Base-by-base conservation (phyloP, 2,888 invertebrate genomes). In the Brachyopa scutellaris region DNA sequence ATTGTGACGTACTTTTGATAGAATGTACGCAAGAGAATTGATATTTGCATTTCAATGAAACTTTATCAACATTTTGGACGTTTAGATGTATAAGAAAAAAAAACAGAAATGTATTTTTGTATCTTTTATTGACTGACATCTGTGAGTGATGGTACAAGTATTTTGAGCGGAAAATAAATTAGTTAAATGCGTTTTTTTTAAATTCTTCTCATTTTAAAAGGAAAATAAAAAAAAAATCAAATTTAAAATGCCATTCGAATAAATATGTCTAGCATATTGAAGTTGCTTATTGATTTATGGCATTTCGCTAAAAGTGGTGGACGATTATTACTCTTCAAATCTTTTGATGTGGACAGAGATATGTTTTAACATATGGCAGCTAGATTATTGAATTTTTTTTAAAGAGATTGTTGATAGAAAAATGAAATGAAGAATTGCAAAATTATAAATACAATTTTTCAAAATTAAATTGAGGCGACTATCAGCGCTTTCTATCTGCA, bases 1-100 rank as follows among this genome's bases (percentile, higher is more conserved):
- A n/a, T 26, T 29, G 55, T 73, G 73, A 73, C 64, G 73, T 64
- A 73, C 38, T 64, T 49, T 11, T 8, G 69, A 69, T 47, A 13
- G 36, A 73, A 73, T 13, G 15, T 55, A 73, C 73, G 55, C 55
- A 73, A 31, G 55, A 64, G 55, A 64, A 51, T 13, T 42, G 36
- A 62, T 31, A 59, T 49, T 40, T 76, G 67, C 33, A 67, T 61
- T 61, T 67, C 69, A 47, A 45, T 61, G 67, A 26, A 67, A 38
- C n/a, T 13, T n/a, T 53, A 59, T 67, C 51, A 36, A 36, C 21
- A n/a, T 38, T 47, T 53, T 49, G 21, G 57, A 66, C 8, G 51
- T 33, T 38, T 51, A 61, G n/a, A n/a, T 31, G 19, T 17, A n/a
- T 8, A 26, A 36, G 13, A 40, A 38, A 26, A 57, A 31, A 6